phyloP scores from a whole-genome alignment of 2,797 vertebrate genomes.

The Okamejei kenojei region DNA sequence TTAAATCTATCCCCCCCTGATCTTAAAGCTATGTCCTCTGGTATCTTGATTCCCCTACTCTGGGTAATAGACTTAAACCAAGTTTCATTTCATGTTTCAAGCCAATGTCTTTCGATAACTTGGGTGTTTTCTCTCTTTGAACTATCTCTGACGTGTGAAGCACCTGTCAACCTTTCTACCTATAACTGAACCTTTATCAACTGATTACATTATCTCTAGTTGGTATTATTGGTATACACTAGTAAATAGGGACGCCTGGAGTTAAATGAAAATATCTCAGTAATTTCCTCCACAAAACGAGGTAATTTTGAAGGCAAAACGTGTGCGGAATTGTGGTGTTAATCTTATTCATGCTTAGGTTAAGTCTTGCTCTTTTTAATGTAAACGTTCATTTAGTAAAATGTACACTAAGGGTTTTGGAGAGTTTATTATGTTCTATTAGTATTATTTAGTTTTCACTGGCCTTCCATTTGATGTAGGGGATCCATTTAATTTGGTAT shows the following conservation, averaged over 20 bases:
- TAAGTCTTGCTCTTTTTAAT: background rate
- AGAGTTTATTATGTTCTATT: background rate
- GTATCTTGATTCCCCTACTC: too few species aligned
- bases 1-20: too few species aligned
- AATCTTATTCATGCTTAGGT: background rate
- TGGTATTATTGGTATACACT: too few species aligned
- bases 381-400: background rate
- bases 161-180: background rate
- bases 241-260: too few species aligned
- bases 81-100: background rate
- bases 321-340: too few species aligned
- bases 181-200: too few species aligned
- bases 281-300: background rate
- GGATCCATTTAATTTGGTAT: background rate
- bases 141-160: background rate
- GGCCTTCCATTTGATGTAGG: background rate
- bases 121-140: background rate
- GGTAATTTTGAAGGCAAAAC: background rate
- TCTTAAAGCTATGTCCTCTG: too few species aligned
- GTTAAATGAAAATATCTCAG: background rate
- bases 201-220: too few species aligned
- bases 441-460: background rate
- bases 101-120: background rate
- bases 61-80: background rate
- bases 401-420: background rate